Percentiles rank a stretch among this genome's conserved stretches.
Evolutionary conservation across 2,888 invertebrate genomes (phyloP).

Genomic region (Eudasyphora cyanicolor): DNA sequence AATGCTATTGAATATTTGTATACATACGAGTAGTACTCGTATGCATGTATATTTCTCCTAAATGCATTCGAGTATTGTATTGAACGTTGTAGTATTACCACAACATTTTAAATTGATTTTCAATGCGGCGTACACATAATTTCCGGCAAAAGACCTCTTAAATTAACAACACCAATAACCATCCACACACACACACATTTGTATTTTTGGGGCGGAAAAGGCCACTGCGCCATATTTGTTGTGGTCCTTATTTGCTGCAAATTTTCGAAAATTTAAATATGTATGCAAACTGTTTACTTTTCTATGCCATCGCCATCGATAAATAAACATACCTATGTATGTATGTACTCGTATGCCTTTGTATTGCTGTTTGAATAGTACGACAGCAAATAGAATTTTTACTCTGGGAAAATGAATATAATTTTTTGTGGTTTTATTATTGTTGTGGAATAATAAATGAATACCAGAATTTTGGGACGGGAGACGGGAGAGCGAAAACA

Average conservation of each 20-base stretch:
- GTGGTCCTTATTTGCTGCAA: not conserved
- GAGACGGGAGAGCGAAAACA: too few relatives aligned
- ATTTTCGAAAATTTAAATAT: not conserved
- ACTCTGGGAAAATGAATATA: not conserved
- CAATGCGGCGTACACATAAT: constrained; percentile 1
- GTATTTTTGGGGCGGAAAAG: not conserved
- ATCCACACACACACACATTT: not conserved
- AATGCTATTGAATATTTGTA: not conserved
- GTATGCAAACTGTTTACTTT: not conserved
- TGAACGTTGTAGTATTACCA: not conserved
- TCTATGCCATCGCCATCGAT: not conserved
- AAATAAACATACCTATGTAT: too few relatives aligned
- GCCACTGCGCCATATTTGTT: not conserved
- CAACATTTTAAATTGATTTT: not conserved
- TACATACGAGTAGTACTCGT: too few relatives aligned
- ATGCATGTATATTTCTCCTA: too few relatives aligned
- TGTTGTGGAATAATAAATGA: not conserved
- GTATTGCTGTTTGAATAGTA: not conserved
- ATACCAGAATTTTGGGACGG: not conserved
- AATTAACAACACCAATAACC: too few relatives aligned
- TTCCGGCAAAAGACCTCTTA: not conserved
- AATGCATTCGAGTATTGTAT: too few relatives aligned
- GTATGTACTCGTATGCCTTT: too few relatives aligned
- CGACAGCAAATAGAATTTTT: not conserved
- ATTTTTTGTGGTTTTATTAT: not conserved